These are phyloP conservation scores for Oreochromis tanganicae DNA, from an alignment of 2,113 vertebrate genomes.

Conservation along the genomic window DNA sequence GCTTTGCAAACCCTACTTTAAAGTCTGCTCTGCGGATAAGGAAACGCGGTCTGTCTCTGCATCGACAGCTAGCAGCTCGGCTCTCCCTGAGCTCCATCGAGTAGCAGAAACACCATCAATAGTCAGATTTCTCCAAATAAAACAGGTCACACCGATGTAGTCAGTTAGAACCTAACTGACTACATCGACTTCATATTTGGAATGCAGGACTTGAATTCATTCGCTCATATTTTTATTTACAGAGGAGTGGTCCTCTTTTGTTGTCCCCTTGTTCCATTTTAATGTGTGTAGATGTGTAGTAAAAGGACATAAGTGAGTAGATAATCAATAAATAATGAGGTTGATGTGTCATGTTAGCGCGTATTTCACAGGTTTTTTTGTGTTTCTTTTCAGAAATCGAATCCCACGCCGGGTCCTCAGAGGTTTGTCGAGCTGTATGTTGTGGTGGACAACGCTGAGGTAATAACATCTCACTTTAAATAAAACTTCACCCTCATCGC, in stretches of 20 bases:
- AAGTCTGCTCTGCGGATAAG: background rate
- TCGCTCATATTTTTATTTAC: background rate
- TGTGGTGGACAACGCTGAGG: conserved; percentile 82
- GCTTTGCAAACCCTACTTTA: background rate
- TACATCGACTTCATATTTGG: background rate
- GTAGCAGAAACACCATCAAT: background rate
- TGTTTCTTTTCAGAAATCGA: conserved; percentile 60
- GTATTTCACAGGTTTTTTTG: background rate
- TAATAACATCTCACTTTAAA: conserved; percentile 18
- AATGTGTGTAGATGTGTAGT: background rate
- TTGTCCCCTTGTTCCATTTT: background rate
- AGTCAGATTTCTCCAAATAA: background rate
- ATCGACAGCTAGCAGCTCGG: background rate
- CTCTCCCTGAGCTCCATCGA: background rate
- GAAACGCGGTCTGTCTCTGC: accelerated
- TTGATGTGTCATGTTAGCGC: background rate
- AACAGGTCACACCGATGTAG: accelerated
- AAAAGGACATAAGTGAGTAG: background rate
- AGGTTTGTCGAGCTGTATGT: conserved; percentile 83
- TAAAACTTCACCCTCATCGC: accelerated
- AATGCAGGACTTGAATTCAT: background rate
- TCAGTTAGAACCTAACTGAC: background rate
- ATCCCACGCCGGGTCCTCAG: conserved; percentile 3
- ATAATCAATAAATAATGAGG: background rate
- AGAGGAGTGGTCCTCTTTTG: background rate